These are phyloP conservation scores for Pinna nobilis DNA, from an alignment of 1,140 invertebrate genomes.

Conservation along the genomic window DNA sequence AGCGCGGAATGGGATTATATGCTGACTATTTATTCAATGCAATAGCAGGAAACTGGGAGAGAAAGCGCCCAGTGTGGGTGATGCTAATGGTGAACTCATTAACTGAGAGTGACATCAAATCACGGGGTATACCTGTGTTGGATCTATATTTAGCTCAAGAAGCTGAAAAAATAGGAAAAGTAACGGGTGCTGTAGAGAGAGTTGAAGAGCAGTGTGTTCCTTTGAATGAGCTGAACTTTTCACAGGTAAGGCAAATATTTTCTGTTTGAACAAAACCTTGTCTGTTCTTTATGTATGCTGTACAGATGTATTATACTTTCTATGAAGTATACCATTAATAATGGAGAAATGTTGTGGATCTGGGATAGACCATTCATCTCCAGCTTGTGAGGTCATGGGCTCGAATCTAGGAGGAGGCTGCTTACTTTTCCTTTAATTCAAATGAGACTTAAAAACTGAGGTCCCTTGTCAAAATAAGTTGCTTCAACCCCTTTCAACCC, in stretches of 20 bases:
- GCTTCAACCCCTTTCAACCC: no score
- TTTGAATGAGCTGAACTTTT: conserved; percentile 77
- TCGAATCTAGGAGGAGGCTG: no score
- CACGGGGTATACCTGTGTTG: conserved; percentile 77
- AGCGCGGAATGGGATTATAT: conserved; percentile 76
- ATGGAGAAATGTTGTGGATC: no score
- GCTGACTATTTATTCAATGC: conserved; percentile 77
- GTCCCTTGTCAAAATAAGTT: no score
- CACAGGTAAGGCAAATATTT: conserved; percentile 74
- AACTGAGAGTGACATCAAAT: conserved; percentile 77
- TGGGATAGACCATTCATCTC: no score
- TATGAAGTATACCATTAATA: no score
- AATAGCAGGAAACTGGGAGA: conserved; percentile 78
- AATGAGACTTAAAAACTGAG: no score
- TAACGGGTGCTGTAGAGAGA: conserved; percentile 77
- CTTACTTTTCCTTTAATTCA: no score
- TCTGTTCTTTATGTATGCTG: background rate
- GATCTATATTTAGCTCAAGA: conserved; percentile 78
- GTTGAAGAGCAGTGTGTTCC: conserved; percentile 79
- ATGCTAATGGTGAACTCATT: conserved; percentile 79
- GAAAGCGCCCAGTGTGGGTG: conserved; percentile 78
- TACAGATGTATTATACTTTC: no score
- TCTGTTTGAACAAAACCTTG: background rate
- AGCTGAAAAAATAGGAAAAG: conserved; percentile 76
- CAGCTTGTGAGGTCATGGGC: no score